Conservation (phyloP, 1,140 invertebrate species). For the Lucilia sericata region DNA sequence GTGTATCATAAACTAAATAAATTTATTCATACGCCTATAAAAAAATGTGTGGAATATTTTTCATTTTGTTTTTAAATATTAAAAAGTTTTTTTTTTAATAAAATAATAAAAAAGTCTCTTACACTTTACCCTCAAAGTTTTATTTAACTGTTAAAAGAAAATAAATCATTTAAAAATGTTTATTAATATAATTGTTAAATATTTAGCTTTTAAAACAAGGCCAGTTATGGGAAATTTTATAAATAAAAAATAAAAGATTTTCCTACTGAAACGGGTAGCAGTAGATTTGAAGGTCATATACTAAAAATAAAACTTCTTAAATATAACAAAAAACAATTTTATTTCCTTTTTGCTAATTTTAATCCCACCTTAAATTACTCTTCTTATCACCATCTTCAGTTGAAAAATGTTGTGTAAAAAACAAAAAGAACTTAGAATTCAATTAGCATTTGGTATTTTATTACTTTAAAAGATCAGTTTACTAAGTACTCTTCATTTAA, state of each 20-base stretch:
- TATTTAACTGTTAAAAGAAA: constrained; percentile 8
- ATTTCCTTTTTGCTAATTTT: background rate
- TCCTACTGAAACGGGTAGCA: background rate
- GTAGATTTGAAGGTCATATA: background rate
- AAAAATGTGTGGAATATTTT: constrained; percentile 4
- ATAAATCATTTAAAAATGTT: background rate
- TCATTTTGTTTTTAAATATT: background rate
- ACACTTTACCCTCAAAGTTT: background rate
- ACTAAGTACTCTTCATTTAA: background rate
- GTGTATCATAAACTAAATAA: background rate
- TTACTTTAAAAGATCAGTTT: background rate
- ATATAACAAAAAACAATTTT: background rate
- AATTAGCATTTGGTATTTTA: background rate
- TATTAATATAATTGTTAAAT: too few species aligned
- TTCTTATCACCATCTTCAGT: background rate
- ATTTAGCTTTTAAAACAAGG: background rate
- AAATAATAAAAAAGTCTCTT: too few species aligned
- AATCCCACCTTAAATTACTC: background rate
- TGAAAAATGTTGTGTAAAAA: background rate
- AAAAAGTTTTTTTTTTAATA: background rate
- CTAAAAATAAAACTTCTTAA: background rate
- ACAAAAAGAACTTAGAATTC: background rate
- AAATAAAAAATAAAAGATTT: background rate
- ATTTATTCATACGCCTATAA: background rate
- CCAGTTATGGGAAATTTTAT: background rate